Percentiles rank a stretch among this genome's conserved stretches.
Evolutionary conservation across 2,888 invertebrate genomes (phyloP).

Genomic region (Odontothrips loti): DNA sequence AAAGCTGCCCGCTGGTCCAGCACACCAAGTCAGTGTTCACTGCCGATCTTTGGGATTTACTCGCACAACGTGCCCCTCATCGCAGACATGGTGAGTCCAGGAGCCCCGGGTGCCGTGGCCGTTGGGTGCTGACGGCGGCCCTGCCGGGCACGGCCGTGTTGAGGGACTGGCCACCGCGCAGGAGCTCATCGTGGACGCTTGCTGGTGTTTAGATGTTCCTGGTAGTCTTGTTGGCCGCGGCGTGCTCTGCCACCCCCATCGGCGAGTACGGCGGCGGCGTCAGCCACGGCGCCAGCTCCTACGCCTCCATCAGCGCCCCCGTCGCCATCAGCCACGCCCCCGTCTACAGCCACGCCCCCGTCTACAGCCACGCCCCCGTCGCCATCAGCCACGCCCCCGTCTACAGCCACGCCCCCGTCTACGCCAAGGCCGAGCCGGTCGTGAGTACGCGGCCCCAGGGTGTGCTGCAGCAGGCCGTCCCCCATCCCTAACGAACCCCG

Average conservation of each 20-base stretch:
- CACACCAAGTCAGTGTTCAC: not conserved
- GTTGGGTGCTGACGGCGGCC: not conserved
- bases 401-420: constrained; percentile 8
- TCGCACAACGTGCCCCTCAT: no score
- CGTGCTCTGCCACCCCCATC: constrained; percentile 21
- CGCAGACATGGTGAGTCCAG: constrained; percentile 2
- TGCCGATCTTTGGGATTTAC: not conserved
- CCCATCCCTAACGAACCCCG: not conserved
- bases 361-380: not conserved
- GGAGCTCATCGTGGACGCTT: not conserved
- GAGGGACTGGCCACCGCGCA: not conserved
- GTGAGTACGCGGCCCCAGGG: no score
- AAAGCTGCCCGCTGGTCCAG: not conserved
- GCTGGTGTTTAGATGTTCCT: constrained; percentile 1
- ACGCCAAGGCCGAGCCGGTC: constrained; percentile 6
- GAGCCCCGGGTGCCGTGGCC: not conserved
- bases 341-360: not conserved
- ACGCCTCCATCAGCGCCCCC: constrained; percentile 14
- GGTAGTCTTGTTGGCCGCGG: constrained; percentile 2
- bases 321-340: constrained; percentile 3
- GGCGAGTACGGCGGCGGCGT: not conserved
- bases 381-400: not conserved
- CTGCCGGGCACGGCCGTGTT: no score
- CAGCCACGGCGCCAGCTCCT: constrained; percentile 7
- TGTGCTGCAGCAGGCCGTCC: no score